Percentiles rank a stretch among this genome's conserved stretches.
phyloP scores from a whole-genome alignment of 2,888 invertebrate genomes.

The Eurytoma californica region DNA sequence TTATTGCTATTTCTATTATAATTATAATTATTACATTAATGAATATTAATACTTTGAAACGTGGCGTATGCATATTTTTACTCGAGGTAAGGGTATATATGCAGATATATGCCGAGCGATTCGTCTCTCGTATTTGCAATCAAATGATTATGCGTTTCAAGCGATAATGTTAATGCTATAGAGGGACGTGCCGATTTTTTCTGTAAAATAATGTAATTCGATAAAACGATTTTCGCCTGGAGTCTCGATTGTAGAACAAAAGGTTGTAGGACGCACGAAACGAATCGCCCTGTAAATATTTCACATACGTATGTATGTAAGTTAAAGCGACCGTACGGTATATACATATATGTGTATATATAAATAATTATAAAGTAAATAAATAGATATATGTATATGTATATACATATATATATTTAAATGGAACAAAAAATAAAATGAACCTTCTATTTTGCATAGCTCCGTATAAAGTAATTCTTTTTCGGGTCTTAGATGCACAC shows the following conservation, averaged over 20 bases:
- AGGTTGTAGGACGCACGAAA: conserved; percentile 49
- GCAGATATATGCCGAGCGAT: conserved; percentile 55
- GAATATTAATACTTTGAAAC: conserved; percentile 72
- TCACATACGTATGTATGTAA: conserved; percentile 64
- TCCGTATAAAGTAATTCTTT: conserved; percentile 64
- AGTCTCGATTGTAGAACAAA: conserved; percentile 44
- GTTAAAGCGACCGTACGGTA: conserved; percentile 61
- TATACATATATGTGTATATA: conserved; percentile 69
- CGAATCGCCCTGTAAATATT: conserved; percentile 57
- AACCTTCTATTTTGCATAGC: conserved; percentile 74
- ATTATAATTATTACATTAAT: conserved; percentile 60
- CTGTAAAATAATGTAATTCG: conserved; percentile 48
- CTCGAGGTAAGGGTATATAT: conserved; percentile 71
- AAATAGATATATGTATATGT: conserved; percentile 57
- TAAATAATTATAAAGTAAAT: conserved; percentile 62
- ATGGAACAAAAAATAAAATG: conserved; percentile 65
- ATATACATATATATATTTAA: conserved; percentile 63
- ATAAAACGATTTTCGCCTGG: conserved; percentile 30
- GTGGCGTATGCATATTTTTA: conserved; percentile 73
- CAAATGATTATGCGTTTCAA: conserved; percentile 43
- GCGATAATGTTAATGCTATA: conserved; percentile 44
- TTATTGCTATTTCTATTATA: conserved; percentile 62
- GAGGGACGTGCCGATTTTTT: conserved; percentile 36
- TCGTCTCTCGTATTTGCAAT: conserved; percentile 55
- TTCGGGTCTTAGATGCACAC: conserved; percentile 71